Evolutionary conservation across 2,888 invertebrate genomes (phyloP).

Genomic region (Orthonychiurus folsomi): DNA sequence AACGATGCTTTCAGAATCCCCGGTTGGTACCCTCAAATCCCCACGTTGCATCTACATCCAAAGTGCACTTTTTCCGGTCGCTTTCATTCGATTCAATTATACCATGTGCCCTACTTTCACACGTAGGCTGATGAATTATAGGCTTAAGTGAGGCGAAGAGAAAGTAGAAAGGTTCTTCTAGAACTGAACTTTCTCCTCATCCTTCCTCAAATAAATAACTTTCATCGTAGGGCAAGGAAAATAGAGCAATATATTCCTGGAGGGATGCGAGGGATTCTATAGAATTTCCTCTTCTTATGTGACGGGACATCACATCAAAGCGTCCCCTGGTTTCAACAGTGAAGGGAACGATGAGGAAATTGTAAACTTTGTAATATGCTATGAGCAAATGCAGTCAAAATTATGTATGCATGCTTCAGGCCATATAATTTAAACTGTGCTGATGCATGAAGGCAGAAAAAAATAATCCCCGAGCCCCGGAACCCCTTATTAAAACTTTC

Average conservation of each 20-base stretch:
- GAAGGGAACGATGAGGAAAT: neutral
- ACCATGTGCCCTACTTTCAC: neutral
- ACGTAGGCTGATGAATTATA: neutral
- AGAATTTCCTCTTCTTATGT: neutral
- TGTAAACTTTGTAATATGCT: neutral
- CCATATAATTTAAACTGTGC: neutral
- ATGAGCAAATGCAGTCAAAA: neutral
- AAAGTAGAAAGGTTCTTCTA: neutral
- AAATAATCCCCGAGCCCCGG: neutral
- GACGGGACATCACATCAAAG: neutral
- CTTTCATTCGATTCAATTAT: neutral
- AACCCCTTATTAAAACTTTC: neutral
- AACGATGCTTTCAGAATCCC: neutral
- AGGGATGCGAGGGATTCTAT: too few species aligned
- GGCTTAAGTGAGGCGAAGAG: neutral
- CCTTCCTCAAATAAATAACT: neutral
- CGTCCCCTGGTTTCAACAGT: neutral
- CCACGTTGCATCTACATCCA: neutral
- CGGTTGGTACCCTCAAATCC: neutral
- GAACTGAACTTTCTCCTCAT: neutral
- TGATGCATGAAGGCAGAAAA: too few species aligned
- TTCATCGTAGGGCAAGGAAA: neutral
- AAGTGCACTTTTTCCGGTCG: neutral
- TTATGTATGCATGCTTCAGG: neutral
- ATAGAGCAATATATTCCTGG: neutral